Evolutionary conservation across 2,113 vertebrate species (phyloP), one percentile per base, ranked within the genome.

Genomic region (Gambusia affinis): DNA sequence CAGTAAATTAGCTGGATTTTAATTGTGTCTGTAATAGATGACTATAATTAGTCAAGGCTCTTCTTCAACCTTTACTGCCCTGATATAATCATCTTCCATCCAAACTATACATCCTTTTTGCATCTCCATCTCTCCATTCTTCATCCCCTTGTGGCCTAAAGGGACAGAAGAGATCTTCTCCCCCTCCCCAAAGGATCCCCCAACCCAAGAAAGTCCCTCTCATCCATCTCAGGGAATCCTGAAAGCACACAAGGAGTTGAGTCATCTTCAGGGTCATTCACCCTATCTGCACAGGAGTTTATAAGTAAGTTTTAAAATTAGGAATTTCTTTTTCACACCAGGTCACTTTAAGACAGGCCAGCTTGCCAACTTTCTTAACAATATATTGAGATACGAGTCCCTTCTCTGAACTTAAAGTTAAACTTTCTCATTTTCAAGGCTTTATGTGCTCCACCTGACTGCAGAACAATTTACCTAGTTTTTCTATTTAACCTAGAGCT

Each of bases 1-100:
- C 96, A 96, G 97, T 97, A 97, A 98, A 98, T 98, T 98, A 98
- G 89, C 89, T 82, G 94, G 96, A 94, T 97, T 96, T 96, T 98
- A 98, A 98, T 98, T 98, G 96, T 97, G 96, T 96, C 97, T 96
- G 95, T 97, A 97, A 98, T 98, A 97, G 96, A 97, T 98, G 96
- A 97, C 95, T 96, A 95, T 98, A 97, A 98, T 98, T 98, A 98
- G 96, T 98, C 97, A 90, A 96, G 95, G 96, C 96, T 97, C 96
- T 96, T 96, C 96, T 96, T 96, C 97, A 96, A 96, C 96, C 96
- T 96, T 96, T 67, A 60, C 84, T 82, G 82, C 79, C 87, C 87
- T 89, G 87, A 91, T 88, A 92, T 87, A 88, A 92, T 90, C 90
- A 87, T 92, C 90, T 86, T 86, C 85, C 67, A 85, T 82, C 88